phyloP scores from a whole-genome alignment of 2,113 vertebrate species.

The Lepisosteus osseus region DNA sequence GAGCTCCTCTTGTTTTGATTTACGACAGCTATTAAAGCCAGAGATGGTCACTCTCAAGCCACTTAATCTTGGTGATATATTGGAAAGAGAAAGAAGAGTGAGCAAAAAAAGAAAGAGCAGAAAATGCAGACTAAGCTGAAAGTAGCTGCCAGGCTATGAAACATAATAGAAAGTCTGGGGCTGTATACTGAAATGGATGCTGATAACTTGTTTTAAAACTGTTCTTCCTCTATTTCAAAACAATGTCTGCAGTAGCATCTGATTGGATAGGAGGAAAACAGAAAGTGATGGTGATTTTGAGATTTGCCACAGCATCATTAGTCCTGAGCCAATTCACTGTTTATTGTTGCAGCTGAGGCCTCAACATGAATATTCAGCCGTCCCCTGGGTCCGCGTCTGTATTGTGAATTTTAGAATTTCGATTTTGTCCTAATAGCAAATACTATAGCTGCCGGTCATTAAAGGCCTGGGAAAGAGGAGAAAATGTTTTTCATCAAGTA shows the following conservation, averaged over 20 bases:
- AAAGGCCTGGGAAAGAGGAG: not conserved
- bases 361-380: conserved; percentile 28
- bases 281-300: not conserved
- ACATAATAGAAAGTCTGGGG: conserved; percentile 8
- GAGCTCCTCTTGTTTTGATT: conserved; percentile 51
- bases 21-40: conserved; percentile 64
- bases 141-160: not conserved
- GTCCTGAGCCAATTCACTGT: conserved; percentile 24
- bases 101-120: conserved; percentile 17
- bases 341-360: conserved; percentile 22
- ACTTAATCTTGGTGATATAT: conserved; percentile 66
- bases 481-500: no score
- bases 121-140: conserved; percentile 15
- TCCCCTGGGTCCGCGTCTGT: conserved; percentile 5
- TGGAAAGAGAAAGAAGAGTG: conserved; percentile 31
- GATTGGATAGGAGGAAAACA: not conserved
- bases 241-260: not conserved
- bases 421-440: not conserved
- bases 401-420: not conserved
- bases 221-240: not conserved
- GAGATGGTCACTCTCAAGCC: conserved; percentile 57
- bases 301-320: not conserved
- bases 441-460: conserved; percentile 2
- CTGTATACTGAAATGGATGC: conserved; percentile 22
- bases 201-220: conserved; percentile 25